Evolutionary conservation across 2,888 invertebrate species (phyloP), one percentile per base, ranked within the genome.

Genomic region (Drosophila flavopinicola): DNA sequence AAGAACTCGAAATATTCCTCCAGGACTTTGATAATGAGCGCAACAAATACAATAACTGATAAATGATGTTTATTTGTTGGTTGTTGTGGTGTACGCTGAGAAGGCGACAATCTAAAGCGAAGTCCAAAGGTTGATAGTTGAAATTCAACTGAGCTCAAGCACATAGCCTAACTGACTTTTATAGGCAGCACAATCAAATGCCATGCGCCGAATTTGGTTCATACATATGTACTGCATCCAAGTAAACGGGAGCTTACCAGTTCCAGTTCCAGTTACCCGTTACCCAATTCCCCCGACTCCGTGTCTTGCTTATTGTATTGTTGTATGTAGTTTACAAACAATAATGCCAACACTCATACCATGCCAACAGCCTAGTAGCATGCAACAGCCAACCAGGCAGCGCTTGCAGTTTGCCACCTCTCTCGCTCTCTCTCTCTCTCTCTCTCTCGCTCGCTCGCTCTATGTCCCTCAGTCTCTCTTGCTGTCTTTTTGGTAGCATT

Each of bases 251-350:
- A 41, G 45, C 30, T n/a, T 59, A 6, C 29, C 37, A 33, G 23
- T 11, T 23, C 39, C 29, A 37, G 30, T 42, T 60, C 51, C 64
- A 61, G 20, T 27, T 54, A n/a, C 47, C 15, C 7, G 37, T 23
- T 41, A 7, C 20, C 33, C n/a, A 49, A 38, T 38, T 42, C 23
- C 45, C 53, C 53, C 69, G 25, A 29, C 51, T 32, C 25, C 72
- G 56, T 74, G 78, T 74, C 83, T 76, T 84, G 84, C 86, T 84
- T 82, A 82, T 84, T 84, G 83, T 85, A 86, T 84, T 84, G 83
- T 84, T 84, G 84, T 83, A 83, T 83, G 80, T 78, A 84, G 84
- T 84, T 84, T 86, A 86, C 86, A 86, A 86, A 84, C 83, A 84
- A 84, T 83, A 84, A 85, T 84, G 75, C 77, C 80, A 80, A 85